A percentile compares a stretch with the other conserved stretches of the same genome.
phyloP scores from a whole-genome alignment of 2,113 vertebrate species.

The Muntiacus muntjak region DNA sequence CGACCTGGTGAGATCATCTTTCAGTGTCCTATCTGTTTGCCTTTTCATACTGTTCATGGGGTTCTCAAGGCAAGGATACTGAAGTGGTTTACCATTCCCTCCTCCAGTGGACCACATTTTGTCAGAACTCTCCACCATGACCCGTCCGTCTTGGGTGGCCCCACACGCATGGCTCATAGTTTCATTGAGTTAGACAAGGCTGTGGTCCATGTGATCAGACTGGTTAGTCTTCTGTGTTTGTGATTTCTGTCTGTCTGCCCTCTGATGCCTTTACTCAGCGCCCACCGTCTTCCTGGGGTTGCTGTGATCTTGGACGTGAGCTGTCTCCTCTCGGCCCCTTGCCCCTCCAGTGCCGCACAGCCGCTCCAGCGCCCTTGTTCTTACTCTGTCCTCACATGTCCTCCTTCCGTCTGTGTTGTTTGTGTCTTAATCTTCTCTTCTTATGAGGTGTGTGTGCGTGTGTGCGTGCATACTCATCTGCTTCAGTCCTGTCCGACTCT shows the following conservation, averaged over 20 bases:
- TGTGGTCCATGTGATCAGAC: background rate
- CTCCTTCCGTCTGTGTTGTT: background rate
- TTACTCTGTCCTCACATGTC: background rate
- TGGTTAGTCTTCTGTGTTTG: background rate
- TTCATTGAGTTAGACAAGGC: background rate
- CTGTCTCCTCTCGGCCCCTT: background rate
- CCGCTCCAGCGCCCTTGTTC: background rate
- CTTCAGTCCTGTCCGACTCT: background rate
- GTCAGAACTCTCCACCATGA: background rate
- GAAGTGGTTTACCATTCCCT: background rate
- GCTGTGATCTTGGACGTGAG: background rate
- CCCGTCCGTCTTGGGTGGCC: background rate
- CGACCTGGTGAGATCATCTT: no score
- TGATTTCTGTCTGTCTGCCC: background rate
- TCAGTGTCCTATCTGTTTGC: no score
- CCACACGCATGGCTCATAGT: rapidly evolving
- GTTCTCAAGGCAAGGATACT: background rate
- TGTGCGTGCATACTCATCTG: background rate
- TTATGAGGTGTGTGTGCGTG: background rate
- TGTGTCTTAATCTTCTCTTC: background rate
- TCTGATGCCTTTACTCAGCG: background rate
- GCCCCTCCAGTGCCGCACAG: background rate
- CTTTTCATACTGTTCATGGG: background rate
- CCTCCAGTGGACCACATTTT: background rate
- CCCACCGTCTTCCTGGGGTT: background rate